phyloP scores from a whole-genome alignment of 2,888 invertebrate genomes.

The Physocephala rufipes region DNA sequence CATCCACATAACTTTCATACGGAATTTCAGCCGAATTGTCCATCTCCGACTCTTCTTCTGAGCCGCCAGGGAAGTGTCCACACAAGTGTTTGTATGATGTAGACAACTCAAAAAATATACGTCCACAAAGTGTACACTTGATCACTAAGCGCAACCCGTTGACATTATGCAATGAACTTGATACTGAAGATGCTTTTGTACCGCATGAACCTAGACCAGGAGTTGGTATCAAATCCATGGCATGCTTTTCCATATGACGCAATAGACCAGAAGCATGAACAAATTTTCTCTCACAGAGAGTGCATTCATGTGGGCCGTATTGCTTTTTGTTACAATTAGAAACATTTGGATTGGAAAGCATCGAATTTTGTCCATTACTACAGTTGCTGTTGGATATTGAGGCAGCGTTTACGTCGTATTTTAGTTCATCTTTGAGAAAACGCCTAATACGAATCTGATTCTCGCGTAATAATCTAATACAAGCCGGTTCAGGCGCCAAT shows the following conservation, averaged over 20 bases:
- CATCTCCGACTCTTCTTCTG: slow-evolving; percentile 45
- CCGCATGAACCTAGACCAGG: slow-evolving; percentile 34
- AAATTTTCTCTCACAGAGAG: slow-evolving; percentile 63
- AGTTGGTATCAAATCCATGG: slow-evolving; percentile 59
- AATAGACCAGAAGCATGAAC: slow-evolving; percentile 63
- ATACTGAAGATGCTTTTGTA: slow-evolving; percentile 38
- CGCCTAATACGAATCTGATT: slow-evolving; percentile 63
- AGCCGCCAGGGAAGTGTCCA: slow-evolving; percentile 49
- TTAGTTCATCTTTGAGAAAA: slow-evolving; percentile 62
- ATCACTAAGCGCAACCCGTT: slow-evolving; percentile 55
- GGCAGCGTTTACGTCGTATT: slow-evolving; percentile 55
- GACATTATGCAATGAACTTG: slow-evolving; percentile 37
- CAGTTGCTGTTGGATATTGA: slow-evolving; percentile 17
- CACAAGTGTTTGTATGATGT: slow-evolving; percentile 54
- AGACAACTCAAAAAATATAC: slow-evolving; percentile 54
- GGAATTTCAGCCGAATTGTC: slow-evolving; percentile 48
- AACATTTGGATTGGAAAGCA: slow-evolving; percentile 29
- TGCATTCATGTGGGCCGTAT: slow-evolving; percentile 62
- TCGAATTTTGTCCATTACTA: slow-evolving; percentile 12
- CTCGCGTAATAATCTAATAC: slow-evolving; percentile 57
- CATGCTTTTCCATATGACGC: slow-evolving; percentile 65
- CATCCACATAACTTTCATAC: slow-evolving; percentile 50
- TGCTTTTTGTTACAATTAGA: slow-evolving; percentile 46
- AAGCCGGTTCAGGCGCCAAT: slow-evolving; percentile 50
- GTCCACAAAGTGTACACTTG: slow-evolving; percentile 61